Evolutionary conservation across 2,113 vertebrate genomes (phyloP).

Genomic region (Rissa tridactyla): DNA sequence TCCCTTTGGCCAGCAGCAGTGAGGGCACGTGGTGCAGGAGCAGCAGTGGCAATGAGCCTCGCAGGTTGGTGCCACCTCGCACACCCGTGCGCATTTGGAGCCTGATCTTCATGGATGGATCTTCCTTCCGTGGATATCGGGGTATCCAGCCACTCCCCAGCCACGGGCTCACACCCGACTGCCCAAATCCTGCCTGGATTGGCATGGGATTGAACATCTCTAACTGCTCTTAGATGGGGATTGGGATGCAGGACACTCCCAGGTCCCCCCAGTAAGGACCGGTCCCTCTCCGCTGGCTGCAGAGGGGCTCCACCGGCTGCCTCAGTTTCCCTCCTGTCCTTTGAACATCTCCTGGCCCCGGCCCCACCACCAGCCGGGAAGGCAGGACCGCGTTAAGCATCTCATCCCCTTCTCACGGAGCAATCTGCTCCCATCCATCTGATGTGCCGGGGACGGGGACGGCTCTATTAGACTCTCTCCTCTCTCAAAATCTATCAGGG

Average conservation of each 20-base stretch:
- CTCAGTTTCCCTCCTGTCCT: background rate
- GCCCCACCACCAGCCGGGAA: background rate
- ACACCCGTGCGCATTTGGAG: accelerated
- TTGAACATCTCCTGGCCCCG: accelerated
- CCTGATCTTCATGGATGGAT: background rate
- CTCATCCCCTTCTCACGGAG: background rate
- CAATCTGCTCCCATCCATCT: conserved; percentile 44
- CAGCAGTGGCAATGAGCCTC: background rate
- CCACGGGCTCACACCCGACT: accelerated
- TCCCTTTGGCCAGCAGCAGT: background rate
- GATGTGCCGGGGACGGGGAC: background rate
- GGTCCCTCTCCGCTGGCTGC: accelerated
- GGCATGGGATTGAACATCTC: accelerated
- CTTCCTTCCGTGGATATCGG: accelerated
- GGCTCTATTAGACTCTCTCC: conserved; percentile 45
- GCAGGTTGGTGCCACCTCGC: accelerated
- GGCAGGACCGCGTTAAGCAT: background rate
- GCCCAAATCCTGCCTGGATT: background rate
- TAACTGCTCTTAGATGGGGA: background rate
- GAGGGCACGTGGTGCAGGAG: background rate
- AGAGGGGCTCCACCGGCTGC: background rate
- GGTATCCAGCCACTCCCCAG: background rate
- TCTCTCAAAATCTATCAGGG: conserved; percentile 62
- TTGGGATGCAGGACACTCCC: background rate
- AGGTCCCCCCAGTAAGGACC: accelerated